Evolutionary conservation across 2,113 vertebrate genomes (phyloP).

Genomic region (Dipodomys merriami): DNA sequence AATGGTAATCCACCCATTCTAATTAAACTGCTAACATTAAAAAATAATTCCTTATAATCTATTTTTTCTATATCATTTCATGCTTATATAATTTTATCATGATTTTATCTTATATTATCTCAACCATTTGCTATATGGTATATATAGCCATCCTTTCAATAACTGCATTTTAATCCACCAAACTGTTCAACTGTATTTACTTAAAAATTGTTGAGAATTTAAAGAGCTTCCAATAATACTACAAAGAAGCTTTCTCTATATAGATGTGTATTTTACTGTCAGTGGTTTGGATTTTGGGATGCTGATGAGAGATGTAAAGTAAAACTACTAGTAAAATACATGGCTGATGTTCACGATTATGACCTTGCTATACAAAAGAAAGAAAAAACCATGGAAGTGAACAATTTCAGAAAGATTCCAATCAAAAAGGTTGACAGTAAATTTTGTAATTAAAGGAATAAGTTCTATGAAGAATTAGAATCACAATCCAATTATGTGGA

Average conservation of each 20-base stretch:
- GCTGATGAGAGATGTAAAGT: slow-evolving; percentile 11
- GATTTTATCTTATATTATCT: slow-evolving; percentile 49
- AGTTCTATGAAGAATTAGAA: slow-evolving; percentile 19
- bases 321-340: slow-evolving; percentile 14
- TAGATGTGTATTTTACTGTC: slow-evolving; percentile 2
- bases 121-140: slow-evolving; percentile 52
- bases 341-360: slow-evolving; percentile 56
- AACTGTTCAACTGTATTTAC: slow-evolving; percentile 32
- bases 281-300: background rate
- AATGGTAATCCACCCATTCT: slow-evolving; percentile 48
- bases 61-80: slow-evolving; percentile 54
- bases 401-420: slow-evolving; percentile 60
- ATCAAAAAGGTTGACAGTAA: slow-evolving; percentile 55
- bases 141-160: slow-evolving; percentile 68
- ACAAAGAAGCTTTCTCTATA: slow-evolving; percentile 32
- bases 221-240: slow-evolving; percentile 42
- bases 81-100: slow-evolving; percentile 32
- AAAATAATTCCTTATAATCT: slow-evolving; percentile 53
- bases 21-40: slow-evolving; percentile 43
- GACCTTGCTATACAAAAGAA: slow-evolving; percentile 45
- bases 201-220: slow-evolving; percentile 53
- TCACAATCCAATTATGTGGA: slow-evolving; percentile 44
- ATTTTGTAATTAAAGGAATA: slow-evolving; percentile 41
- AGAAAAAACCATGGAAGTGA: slow-evolving; percentile 34
- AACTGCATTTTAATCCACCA: slow-evolving; percentile 62